Base-by-base conservation (phyloP, 2,113 vertebrate species). In the Trematomus loennbergii region DNA sequence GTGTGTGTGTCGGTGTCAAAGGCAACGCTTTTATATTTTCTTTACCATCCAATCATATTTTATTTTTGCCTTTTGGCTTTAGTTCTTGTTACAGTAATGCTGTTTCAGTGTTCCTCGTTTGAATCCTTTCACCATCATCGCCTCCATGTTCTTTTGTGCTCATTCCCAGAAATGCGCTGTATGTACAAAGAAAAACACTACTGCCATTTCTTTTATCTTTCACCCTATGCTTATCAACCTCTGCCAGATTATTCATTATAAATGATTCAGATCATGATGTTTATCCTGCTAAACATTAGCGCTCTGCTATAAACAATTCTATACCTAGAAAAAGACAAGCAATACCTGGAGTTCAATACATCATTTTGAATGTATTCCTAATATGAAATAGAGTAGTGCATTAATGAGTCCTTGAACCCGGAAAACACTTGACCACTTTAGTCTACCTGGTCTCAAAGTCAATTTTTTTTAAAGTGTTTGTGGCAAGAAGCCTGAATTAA, bases 251-350 rank as follows among this genome's bases (percentile, higher is more conserved):
- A n/a, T n/a, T n/a, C n/a, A n/a, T n/a, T n/a, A n/a, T 89, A 76
- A 90, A 89, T 92, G 74, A 88, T 92, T 91, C 82, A 88, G 57
- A 66, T 63, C 9, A 40, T 2, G 29, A 64, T 77, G 68, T 69
- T 71, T 15, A 57, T 20, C 48, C 52, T 63, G 10, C 29, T 83
- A 76, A 75, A 76, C 67, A 83, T 68, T 66, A 73, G 46, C 67
- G 15, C 60, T 29, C 59, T 15, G 22, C 48, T 45, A 68, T 68
- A 75, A 55, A 17, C 50, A 64, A 4, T 76, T 63, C 33, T 43
- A 10, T 36, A 65, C 29, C 33, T 25, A 60, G 29, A 69, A 58
- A 70, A 82, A n/a, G 6, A 66, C 63, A 58, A 70, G 67, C 5
- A 11, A 13, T 25, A 22, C 45, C 61, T 20, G 12, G 11, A 48